Conservation (phyloP, 2,113 vertebrate genomes). For the Menura novaehollandiae region DNA sequence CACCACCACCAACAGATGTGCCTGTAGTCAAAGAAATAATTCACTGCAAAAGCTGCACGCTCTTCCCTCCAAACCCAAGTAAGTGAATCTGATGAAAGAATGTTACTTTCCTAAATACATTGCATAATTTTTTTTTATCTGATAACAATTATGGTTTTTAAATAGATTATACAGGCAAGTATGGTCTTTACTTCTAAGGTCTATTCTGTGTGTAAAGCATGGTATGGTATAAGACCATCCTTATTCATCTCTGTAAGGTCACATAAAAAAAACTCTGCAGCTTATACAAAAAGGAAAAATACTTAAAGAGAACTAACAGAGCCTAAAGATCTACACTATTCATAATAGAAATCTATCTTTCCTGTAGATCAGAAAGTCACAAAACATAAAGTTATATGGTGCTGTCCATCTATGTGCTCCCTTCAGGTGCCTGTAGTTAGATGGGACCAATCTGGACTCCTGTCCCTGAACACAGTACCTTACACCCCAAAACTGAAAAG, state of each 20-base stretch:
- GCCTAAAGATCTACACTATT: background rate
- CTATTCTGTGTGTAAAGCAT: background rate
- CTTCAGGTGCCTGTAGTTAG: background rate
- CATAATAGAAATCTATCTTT: background rate
- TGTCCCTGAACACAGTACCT: background rate
- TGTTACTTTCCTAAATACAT: background rate
- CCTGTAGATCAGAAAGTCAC: background rate
- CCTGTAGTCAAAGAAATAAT: conserved; percentile 93
- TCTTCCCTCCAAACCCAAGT: conserved; percentile 98
- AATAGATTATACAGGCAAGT: background rate
- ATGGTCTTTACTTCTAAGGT: background rate
- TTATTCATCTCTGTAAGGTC: background rate
- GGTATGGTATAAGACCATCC: background rate
- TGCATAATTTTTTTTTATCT: background rate
- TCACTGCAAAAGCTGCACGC: conserved; percentile 93
- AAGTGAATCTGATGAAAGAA: conserved; percentile 63
- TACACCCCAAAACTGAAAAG: rapidly evolving
- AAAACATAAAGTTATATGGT: background rate
- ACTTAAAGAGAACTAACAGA: background rate
- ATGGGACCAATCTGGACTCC: rapidly evolving
- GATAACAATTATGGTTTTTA: background rate
- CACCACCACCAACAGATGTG: conserved; percentile 80
- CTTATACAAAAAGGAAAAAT: background rate
- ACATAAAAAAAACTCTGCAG: background rate
- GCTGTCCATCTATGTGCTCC: background rate